Base-by-base conservation (phyloP, 2,113 vertebrate genomes). In the Pagrus major region DNA sequence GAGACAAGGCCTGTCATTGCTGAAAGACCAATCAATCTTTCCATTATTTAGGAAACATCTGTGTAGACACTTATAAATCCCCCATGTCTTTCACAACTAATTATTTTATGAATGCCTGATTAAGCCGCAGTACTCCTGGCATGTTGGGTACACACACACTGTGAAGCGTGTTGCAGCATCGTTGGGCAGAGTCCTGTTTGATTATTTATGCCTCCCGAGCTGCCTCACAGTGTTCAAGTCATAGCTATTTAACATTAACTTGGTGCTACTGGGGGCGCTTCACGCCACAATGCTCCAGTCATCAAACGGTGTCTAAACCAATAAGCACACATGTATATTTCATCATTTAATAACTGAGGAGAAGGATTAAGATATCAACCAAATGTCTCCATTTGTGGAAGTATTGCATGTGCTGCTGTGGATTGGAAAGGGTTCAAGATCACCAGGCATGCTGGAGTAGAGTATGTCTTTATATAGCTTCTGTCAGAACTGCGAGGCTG, bases 131-230 rank as follows among this genome's bases (percentile, higher is more conserved):
- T 18, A 23, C 23, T 78, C 6, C 35, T 44, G 49, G 12, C 64
- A 56, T 31, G 46, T 4, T 55, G 41, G 42, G 51, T 8, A 37
- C 23, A 61, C 18, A 65, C 59, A 54, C 47, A 39, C 56, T 52
- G 42, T 39, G 31, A 47, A 63, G 3, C n/a, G 58, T 59, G 70
- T 59, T 79, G 70, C 21, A 42, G 55, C 42, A 23, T 65, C 8
- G 0, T 14, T 33, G 42, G 46, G 55, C 33, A 68, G 47, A 67
- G 72, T 56, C 60, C 4, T 58, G 41, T 61, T 61, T 54, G 29
- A 66, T 80, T 80, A 66, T 71, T 80, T 41, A 49, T 81, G 61
- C 67, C 35, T 66, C 51, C 27, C 71, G 31, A 54, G 29, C 35
- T 71, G 44, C 46, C 72, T 46, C 14, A 46, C 76, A 60, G 27